Base-by-base conservation (phyloP, 2,888 invertebrate species). In the Parascotia fuliginaria region DNA sequence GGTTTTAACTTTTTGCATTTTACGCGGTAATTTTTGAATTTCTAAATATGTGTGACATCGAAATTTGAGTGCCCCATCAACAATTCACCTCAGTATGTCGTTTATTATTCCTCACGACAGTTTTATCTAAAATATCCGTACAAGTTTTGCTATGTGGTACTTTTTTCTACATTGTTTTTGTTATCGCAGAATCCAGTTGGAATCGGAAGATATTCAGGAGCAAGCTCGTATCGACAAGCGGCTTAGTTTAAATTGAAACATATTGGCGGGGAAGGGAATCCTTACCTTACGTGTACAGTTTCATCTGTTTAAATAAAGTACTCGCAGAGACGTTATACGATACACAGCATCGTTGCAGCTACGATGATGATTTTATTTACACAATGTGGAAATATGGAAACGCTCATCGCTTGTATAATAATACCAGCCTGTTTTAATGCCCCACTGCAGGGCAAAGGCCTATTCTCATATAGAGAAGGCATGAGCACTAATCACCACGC, bases 221-320 rank as follows among this genome's bases (percentile, higher is more conserved):
- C 77, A 68, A 81, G 81, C 73, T 73, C 69, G 85, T 81, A 87
- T 88, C 88, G 89, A 88, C 89, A 88, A 89, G 81, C 85, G 86
- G 89, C 89, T 90, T 89, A 88, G 77, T 85, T 85, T 82, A 89
- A 89, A 90, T 90, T 89, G 90, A 90, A 89, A 90, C 85, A 85
- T 89, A 90, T 90, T 89, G 89, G 84, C 70, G 75, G 79, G 70
- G 78, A 81, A 81, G 72, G 79, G 79, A 82, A 85, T 81, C 81
- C 77, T 76, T 80, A 77, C 83, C 83, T 86, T 78, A 75, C 76
- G 72, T 75, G 73, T 71, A 73, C 71, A 72, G 73, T 73, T 78
- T 73, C 76, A 79, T 81, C 73, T 77, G 81, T 80, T 79, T 76
- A 72, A 78, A 81, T 77, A 77, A 77, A 77, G 75, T 60, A 61